Evolutionary conservation across 1,140 invertebrate species (phyloP).

Genomic region (Aphelenchoides fujianensis): DNA sequence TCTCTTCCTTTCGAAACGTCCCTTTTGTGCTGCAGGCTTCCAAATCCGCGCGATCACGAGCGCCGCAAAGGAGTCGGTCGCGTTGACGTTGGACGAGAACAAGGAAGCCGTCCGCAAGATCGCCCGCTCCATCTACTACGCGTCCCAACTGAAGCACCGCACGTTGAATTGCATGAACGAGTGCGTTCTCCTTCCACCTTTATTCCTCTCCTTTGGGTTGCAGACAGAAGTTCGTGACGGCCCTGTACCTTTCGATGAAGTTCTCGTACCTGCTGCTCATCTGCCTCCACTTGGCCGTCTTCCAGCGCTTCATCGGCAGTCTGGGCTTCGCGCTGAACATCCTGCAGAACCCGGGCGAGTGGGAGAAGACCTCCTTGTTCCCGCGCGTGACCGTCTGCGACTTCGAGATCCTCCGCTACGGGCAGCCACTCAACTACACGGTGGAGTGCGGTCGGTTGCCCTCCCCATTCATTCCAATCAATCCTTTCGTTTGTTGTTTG

Average conservation of each 20-base stretch:
- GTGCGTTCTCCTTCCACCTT: slow-evolving; percentile 20
- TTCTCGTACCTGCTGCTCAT: slow-evolving; percentile 48
- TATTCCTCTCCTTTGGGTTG: background rate
- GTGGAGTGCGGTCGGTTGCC: slow-evolving; percentile 39
- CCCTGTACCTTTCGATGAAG: slow-evolving; percentile 53
- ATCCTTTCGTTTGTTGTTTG: too few relatives aligned
- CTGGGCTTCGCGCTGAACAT: slow-evolving; percentile 46
- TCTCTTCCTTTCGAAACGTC: background rate
- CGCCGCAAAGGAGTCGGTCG: slow-evolving; percentile 31
- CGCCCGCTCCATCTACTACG: slow-evolving; percentile 37
- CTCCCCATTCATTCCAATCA: too few relatives aligned
- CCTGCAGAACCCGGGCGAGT: slow-evolving; percentile 40
- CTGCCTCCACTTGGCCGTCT: slow-evolving; percentile 41
- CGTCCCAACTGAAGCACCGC: slow-evolving; percentile 30
- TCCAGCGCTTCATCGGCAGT: slow-evolving; percentile 45
- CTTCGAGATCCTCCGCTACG: slow-evolving; percentile 37
- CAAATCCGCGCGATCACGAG: slow-evolving; percentile 46
- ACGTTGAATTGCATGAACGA: slow-evolving; percentile 26
- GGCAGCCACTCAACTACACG: slow-evolving; percentile 46
- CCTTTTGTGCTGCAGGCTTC: slow-evolving; percentile 29
- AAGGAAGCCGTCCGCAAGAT: slow-evolving; percentile 37
- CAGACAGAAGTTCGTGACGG: slow-evolving; percentile 45
- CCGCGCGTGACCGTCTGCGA: slow-evolving; percentile 55
- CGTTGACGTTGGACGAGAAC: slow-evolving; percentile 29
- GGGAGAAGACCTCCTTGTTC: slow-evolving; percentile 41